These are phyloP conservation scores for Elaeidobius kamerunicus DNA, from an alignment of 2,888 invertebrate species.

Conservation along the genomic window DNA sequence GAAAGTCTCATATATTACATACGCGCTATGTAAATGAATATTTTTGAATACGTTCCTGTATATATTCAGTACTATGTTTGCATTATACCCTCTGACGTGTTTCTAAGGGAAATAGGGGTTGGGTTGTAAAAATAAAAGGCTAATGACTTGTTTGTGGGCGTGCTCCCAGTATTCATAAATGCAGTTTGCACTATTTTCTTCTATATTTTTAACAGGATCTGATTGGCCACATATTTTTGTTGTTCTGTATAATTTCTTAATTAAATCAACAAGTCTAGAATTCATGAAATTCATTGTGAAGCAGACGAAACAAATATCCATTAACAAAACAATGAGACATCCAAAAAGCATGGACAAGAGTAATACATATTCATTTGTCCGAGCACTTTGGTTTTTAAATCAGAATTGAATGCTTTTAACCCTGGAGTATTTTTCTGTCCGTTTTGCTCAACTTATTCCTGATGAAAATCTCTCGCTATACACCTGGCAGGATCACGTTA, in stretches of 20 bases:
- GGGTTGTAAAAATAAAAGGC: conserved; percentile 10
- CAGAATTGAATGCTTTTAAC: too few relatives aligned
- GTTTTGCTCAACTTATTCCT: conserved; percentile 12
- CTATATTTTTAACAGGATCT: too few relatives aligned
- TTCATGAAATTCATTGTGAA: too few relatives aligned
- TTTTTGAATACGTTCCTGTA: background rate
- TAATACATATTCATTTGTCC: too few relatives aligned
- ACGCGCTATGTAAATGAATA: background rate
- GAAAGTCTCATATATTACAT: too few relatives aligned
- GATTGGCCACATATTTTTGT: too few relatives aligned
- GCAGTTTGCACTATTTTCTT: background rate
- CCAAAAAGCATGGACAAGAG: too few relatives aligned
- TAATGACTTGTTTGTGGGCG: conserved; percentile 1
- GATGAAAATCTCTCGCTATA: conserved; percentile 14
- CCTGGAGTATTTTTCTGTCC: conserved; percentile 15
- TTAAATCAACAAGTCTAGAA: too few relatives aligned
- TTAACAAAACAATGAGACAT: too few relatives aligned
- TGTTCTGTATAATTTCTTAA: too few relatives aligned
- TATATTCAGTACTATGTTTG: conserved; percentile 2
- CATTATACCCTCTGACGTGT: background rate
- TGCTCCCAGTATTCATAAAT: background rate
- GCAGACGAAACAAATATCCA: too few relatives aligned
- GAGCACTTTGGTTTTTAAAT: too few relatives aligned
- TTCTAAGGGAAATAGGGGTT: conserved; percentile 7
- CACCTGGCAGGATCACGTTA: conserved; percentile 10